Conservation (phyloP, 2,113 vertebrate genomes). For the Alaudala cheleensis region DNA sequence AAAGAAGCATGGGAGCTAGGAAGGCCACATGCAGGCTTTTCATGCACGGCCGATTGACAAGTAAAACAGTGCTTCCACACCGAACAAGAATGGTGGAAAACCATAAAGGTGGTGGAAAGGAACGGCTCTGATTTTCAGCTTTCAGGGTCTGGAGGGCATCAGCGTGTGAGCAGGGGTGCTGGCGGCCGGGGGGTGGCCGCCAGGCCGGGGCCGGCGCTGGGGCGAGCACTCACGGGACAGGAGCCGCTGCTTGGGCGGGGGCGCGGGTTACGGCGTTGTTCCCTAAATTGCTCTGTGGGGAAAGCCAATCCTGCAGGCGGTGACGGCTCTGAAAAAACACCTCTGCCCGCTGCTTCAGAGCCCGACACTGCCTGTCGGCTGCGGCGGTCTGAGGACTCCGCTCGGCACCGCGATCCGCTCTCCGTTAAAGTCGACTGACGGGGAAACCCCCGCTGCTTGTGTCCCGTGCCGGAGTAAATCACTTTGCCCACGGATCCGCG, state of each 20-base stretch:
- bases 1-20: background rate
- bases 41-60: background rate
- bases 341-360: background rate
- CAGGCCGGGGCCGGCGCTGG: background rate
- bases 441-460: background rate
- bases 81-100: background rate
- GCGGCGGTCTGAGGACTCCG: background rate
- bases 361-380: background rate
- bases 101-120: background rate
- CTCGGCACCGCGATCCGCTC: background rate
- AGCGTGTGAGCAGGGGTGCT: accelerated
- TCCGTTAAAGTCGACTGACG: background rate
- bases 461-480: background rate
- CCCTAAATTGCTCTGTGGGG: background rate
- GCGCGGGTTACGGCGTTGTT: background rate
- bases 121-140: background rate
- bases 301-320: background rate
- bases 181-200: too few species aligned
- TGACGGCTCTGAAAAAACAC: background rate
- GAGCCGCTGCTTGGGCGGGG: background rate
- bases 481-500: background rate
- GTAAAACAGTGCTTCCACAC: background rate
- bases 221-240: background rate
- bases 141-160: background rate
- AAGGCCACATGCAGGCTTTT: background rate